These are phyloP conservation scores for Brachionichthys hirsutus DNA, from an alignment of 2,113 vertebrate species.

Conservation along the genomic window DNA sequence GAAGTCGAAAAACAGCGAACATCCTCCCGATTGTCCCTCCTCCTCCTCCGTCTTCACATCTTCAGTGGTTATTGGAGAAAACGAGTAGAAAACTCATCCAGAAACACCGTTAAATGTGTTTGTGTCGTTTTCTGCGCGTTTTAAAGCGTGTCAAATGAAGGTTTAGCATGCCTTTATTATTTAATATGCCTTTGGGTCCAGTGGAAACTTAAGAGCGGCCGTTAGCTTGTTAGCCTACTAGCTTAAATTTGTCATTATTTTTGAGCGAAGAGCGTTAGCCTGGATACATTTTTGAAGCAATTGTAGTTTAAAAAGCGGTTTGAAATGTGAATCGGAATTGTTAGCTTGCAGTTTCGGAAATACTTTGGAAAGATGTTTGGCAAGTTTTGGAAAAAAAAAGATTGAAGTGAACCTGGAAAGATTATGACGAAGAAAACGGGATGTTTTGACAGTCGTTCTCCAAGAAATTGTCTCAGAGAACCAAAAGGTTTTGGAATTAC, in stretches of 20 bases:
- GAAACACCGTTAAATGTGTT: too few species aligned
- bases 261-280: conserved; percentile 26
- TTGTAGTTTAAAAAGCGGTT: not conserved
- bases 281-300: conserved; percentile 4
- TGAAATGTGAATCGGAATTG: too few species aligned
- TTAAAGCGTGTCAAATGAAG: too few species aligned
- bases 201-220: not conserved
- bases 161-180: not conserved
- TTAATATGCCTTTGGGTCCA: not conserved
- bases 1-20: conserved; percentile 24
- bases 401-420: not conserved
- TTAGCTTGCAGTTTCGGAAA: not conserved
- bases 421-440: not conserved
- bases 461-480: too few species aligned
- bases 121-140: not conserved
- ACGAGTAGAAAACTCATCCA: too few species aligned
- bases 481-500: too few species aligned
- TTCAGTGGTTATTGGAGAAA: not conserved
- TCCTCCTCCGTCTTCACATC: not conserved
- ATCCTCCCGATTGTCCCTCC: conserved; percentile 26
- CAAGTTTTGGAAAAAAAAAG: not conserved
- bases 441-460: not conserved
- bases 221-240: conserved; percentile 7
- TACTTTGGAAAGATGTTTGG: not conserved
- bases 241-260: too few species aligned